Percentiles rank a stretch among this genome's conserved stretches.
Evolutionary conservation across 2,888 invertebrate genomes (phyloP).

Genomic region (Hirtodrosophila histrioides): DNA sequence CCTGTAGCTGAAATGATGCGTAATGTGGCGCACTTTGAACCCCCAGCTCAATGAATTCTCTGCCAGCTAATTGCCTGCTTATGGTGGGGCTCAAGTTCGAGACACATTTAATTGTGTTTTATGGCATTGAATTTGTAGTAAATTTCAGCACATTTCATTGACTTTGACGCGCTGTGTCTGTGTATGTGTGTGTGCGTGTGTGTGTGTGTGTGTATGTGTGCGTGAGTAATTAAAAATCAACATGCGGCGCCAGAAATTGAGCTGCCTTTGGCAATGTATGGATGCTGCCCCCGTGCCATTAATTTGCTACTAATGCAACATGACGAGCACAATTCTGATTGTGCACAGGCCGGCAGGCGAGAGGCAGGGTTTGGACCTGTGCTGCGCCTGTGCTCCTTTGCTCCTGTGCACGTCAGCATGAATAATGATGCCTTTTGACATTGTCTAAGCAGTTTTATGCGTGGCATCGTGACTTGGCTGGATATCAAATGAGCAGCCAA

Average conservation of each 20-base stretch:
- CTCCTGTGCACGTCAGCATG: slow-evolving; percentile 45
- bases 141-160: slow-evolving; percentile 44
- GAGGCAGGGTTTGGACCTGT: slow-evolving; percentile 22
- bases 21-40: slow-evolving; percentile 74
- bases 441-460: slow-evolving; percentile 78
- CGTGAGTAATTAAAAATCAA: slow-evolving; percentile 71
- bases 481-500: slow-evolving; percentile 61
- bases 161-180: slow-evolving; percentile 15
- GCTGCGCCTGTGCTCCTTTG: slow-evolving; percentile 13
- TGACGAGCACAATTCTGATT: slow-evolving; percentile 54
- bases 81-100: slow-evolving; percentile 25
- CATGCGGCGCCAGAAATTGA: slow-evolving; percentile 59
- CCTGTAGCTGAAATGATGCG: slow-evolving; percentile 55
- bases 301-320: slow-evolving; percentile 57
- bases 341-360: slow-evolving; percentile 27
- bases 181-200: slow-evolving; percentile 17
- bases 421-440: slow-evolving; percentile 79
- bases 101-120: slow-evolving; percentile 55
- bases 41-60: slow-evolving; percentile 65
- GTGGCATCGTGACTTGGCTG: slow-evolving; percentile 73
- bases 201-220: slow-evolving; percentile 11
- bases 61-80: slow-evolving; percentile 48
- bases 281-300: slow-evolving; percentile 25
- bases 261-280: slow-evolving; percentile 31
- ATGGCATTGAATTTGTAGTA: slow-evolving; percentile 55